These are phyloP conservation scores for Crossaster papposus DNA, from an alignment of 53 echinoderm and acorn worm genomes.

Conservation along the genomic window DNA sequence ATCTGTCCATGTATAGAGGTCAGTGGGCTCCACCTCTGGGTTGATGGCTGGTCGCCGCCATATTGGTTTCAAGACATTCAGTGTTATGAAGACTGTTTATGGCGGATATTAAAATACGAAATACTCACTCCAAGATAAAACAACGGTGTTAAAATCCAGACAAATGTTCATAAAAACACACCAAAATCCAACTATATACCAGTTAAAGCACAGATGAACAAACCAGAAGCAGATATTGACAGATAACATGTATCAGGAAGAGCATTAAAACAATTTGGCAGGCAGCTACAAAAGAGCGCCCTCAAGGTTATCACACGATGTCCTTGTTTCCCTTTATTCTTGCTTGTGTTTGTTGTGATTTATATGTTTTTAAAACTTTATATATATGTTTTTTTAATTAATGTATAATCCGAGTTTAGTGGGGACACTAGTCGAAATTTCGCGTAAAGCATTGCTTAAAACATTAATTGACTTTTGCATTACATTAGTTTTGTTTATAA, in stretches of 20 bases:
- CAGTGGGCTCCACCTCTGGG: neutral
- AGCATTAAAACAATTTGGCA: neutral
- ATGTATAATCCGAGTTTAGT: too few relatives aligned
- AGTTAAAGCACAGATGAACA: slow-evolving; percentile 9
- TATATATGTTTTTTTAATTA: too few relatives aligned
- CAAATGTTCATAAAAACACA: neutral
- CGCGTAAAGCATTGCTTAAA: too few relatives aligned
- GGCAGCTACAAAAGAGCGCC: neutral
- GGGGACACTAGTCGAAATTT: too few relatives aligned
- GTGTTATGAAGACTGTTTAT: neutral
- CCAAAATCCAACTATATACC: neutral
- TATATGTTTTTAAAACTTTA: too few relatives aligned
- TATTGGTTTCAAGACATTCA: neutral
- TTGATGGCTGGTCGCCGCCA: slow-evolving; percentile 8
- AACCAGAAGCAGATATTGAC: neutral
- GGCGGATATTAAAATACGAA: neutral
- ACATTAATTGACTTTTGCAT: too few relatives aligned
- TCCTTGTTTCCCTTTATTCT: too few relatives aligned
- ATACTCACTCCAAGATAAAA: neutral
- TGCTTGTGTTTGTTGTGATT: too few relatives aligned
- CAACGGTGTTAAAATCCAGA: neutral
- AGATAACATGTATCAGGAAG: neutral
- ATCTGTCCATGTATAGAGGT: too few relatives aligned
- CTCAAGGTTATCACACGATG: too few relatives aligned
- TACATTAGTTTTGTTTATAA: too few relatives aligned